A percentile compares a stretch with the other conserved stretches of the same genome.
These are phyloP conservation scores for Charadrius vociferus DNA, from an alignment of 2,113 vertebrate species.

Conservation along the genomic window DNA sequence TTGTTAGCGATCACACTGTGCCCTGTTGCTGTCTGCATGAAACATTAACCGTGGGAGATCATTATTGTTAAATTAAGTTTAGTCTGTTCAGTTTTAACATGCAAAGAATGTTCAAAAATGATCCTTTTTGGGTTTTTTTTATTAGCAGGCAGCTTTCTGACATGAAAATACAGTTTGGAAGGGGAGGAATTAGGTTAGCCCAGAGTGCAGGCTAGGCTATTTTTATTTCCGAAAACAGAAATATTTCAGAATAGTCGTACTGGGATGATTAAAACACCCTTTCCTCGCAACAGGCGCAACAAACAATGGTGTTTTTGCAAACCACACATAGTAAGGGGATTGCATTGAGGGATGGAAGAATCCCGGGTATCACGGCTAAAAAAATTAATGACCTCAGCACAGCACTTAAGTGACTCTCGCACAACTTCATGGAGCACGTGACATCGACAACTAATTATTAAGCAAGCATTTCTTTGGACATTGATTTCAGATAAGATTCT, in stretches of 20 bases:
- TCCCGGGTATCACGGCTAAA: neutral
- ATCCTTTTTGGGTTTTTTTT: neutral
- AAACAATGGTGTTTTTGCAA: neutral
- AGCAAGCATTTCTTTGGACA: neutral
- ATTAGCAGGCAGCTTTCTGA: neutral
- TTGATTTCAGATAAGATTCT: neutral
- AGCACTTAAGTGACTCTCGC: neutral
- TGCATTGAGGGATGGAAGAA: neutral
- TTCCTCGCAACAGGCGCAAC: neutral
- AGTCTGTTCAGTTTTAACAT: neutral
- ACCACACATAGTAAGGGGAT: neutral
- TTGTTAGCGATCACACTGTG: neutral
- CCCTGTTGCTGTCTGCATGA: neutral
- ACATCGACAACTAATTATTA: neutral
- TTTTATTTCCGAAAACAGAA: constrained; percentile 1
- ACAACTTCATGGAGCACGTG: neutral
- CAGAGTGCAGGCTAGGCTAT: neutral
- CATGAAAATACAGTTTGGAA: neutral
- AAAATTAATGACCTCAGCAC: neutral
- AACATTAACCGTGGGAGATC: neutral
- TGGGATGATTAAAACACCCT: neutral
- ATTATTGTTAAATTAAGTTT: neutral
- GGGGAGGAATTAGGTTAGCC: neutral
- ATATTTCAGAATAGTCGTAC: neutral
- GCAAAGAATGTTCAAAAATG: neutral